Evolutionary conservation across 1,140 invertebrate genomes (phyloP), one percentile per base, ranked within the genome.

Genomic region (Tetragonula clypearis): DNA sequence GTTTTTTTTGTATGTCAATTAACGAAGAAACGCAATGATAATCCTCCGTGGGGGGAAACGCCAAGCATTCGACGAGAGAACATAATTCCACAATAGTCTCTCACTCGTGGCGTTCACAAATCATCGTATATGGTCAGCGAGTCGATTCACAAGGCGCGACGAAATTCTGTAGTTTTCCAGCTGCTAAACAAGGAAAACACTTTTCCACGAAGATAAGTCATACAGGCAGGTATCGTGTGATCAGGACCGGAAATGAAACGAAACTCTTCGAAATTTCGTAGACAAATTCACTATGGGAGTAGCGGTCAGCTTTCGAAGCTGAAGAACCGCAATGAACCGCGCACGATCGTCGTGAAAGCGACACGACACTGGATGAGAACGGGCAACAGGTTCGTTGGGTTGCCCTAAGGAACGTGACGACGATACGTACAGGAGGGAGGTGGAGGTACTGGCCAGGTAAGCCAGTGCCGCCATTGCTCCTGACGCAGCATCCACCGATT

Each of bases 391-490:
- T 90, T 90, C 90, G 87, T 87, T 85, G 84, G 83, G 77, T 85
- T 83, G 83, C 84, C 79, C 82, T 69, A 68, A 87, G 87, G 81
- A 90, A 90, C 88, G 88, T 86, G 78, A 76, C 77, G 60, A 66
- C 26, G 26, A 77, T 30, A 65, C 41, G 76, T 56, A 60, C 62
- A 41, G 66, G 81, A 74, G 74, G 53, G 30, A n/a, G 41, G 58
- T 41, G 68, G 60, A 73, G 53, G 49, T 68, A 74, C 81, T 62
- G 79, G 89, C 81, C 81, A 86, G 81, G 88, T 87, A 84, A 88
- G 84, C 86, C 75, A 88, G 79, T 84, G 89, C 88, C 90, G 90
- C 90, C 90, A 91, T 91, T 91, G 89, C 90, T 91, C 85, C 85
- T 90, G 87, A 87, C 87, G 87, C 90, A 90, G 89, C 89, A 90